Evolutionary conservation across 2,797 vertebrate species (phyloP), one percentile per base, ranked within the genome.

Genomic region (Typhlichthys eigenmanni): DNA sequence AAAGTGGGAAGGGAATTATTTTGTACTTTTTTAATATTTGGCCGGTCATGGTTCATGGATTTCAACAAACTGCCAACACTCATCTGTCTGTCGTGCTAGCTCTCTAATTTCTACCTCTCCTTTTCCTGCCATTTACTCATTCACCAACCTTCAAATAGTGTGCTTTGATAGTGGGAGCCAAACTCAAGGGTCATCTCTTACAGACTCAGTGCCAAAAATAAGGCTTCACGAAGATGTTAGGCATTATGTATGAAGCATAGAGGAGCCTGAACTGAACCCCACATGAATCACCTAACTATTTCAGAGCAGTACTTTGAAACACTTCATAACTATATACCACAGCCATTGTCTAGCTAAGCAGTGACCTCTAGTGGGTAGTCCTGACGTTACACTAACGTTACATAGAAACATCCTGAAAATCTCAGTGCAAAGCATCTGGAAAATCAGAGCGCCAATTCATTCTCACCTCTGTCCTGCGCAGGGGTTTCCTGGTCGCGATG

Each of bases 401-500:
- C 0, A 14, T 16, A 10, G 2, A 19, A 1, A 13, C 17, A 8
- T 7, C 16, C 52, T 64, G 13, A 24, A 12, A 1, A 34, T 16
- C 0, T 13, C 32, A 32, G 0, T 1, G 0, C 47, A 16, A 61
- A 4, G 13, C 9, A 13, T 5, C 17, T 54, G 16, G 11, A 24
- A 16, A 11, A 12, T 24, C 19, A 55, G 12, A 55, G 5, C 24
- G 24, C 14, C 13, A 32, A 5, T 46, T 62, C 12, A 4, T 50
- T 57, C 13, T 75, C 17, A 61, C n/a, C 24, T 79, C 32, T 82
- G 46, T 69, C 53, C 16, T 75, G 58, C 17, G 76, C 65, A 94
- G 93, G 96, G 96, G 57, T 89, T 93, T 68, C 86, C 92, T 0
- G 96, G 96, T 67, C 93, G 86, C 55, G 91, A 93, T 9, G 96